Percentiles rank a stretch among this genome's conserved stretches.
phyloP scores from a whole-genome alignment of 2,113 vertebrate species.

The Brachirus orientalis region DNA sequence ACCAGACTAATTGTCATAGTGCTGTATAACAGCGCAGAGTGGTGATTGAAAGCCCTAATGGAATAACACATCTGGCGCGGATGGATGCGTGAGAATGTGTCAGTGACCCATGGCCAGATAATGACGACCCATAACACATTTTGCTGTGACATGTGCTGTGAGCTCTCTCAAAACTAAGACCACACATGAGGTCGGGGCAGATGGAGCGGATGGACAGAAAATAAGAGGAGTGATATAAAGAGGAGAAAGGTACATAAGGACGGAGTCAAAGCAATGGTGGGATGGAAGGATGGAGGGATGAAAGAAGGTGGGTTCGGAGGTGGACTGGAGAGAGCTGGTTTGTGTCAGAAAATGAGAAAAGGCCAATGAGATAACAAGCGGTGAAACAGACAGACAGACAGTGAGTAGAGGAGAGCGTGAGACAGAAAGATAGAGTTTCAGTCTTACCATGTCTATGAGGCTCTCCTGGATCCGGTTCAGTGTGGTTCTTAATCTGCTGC shows the following conservation, averaged over 20 bases:
- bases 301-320: background rate
- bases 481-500: conserved; percentile 95
- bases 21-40: conserved; percentile 27
- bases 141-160: conserved; percentile 29
- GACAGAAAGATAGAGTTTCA: conserved; percentile 9
- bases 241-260: conserved; percentile 23
- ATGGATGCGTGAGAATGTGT: conserved; percentile 9
- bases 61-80: conserved; percentile 49
- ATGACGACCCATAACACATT: conserved; percentile 74
- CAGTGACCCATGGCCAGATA: conserved; percentile 62
- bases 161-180: conserved; percentile 32
- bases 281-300: background rate
- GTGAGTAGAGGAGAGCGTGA: conserved; percentile 16
- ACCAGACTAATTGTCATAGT: conserved; percentile 55
- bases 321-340: conserved; percentile 21
- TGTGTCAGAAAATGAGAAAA: conserved; percentile 48
- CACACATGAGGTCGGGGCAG: background rate
- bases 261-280: background rate
- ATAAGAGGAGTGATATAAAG: conserved; percentile 34
- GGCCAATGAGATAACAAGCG: conserved; percentile 25
- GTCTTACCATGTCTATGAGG: conserved; percentile 94
- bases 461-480: conserved; percentile 97
- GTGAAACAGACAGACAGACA: conserved; percentile 8
- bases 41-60: conserved; percentile 66
- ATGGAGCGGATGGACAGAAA: conserved; percentile 14